Evolutionary conservation across 2,888 invertebrate species (phyloP), one percentile per base, ranked within the genome.

Genomic region (Ophioninae sp.): DNA sequence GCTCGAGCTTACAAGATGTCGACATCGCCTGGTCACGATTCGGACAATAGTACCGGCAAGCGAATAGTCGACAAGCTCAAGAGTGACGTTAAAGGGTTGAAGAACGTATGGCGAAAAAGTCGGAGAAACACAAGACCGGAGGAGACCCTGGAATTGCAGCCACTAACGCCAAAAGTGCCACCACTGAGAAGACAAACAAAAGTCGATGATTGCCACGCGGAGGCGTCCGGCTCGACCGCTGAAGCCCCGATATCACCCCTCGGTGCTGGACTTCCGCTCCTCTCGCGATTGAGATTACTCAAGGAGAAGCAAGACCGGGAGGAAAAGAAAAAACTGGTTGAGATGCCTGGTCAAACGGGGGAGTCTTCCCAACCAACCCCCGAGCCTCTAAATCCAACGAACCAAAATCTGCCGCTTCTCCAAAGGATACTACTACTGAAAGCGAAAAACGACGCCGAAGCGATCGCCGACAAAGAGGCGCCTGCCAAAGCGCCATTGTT

Each of bases 61-160:
- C 94, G 96, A 87, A 96, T 98, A 86, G 97, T 97, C 17, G 97
- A 97, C 89, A 97, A 97, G 93, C 94, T 98, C 72, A 95, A 96
- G 86, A 96, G 96, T 89, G 97, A 98, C 93, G 97, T 97, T 3
- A 97, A 97, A 93, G 96, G 95, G 17, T 93, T 95, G 83, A 94
- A 94, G 88, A 95, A 95, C 88, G 95, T 94, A 39, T 93, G 95
- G 62, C 93, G 95, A 81, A 95, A 95, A 89, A 94, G 93, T 86
- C 92, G 93, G 30, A 91, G 93, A 73, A 93, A 92, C 81, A 92
- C 93, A 0, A 91, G 92, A 87, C 93, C 90, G 10, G 93, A 93
- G 94, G 96, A 89, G 95, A 95, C 96, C 6, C 91, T 97, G 81
- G 97, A 97, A 90, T 93, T 96, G 85, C 95, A 96, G 87, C 95